Base-by-base conservation (phyloP, 2,113 vertebrate species). In the Neotoma lepida region DNA sequence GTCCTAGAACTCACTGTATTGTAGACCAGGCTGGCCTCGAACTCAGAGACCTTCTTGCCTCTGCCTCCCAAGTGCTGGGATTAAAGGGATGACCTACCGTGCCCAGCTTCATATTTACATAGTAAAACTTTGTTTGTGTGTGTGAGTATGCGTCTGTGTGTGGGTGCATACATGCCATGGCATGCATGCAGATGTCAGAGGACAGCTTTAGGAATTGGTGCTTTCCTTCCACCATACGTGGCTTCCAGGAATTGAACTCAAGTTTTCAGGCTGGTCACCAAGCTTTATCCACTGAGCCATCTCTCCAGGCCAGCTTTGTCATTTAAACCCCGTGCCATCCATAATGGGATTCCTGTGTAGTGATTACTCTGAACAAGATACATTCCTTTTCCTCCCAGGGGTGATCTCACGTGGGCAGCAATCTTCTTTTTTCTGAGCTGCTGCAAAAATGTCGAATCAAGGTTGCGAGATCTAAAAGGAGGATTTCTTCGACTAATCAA, bases 381-480 rank as follows among this genome's bases (percentile, higher is more conserved):
- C 76, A 26, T 46, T n/a, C 22, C 63, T 51, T 39, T 87, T 87
- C 56, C 85, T 88, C 61, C 74, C 22, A 51, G 84, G 22, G 87
- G n/a, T 56, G 88, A 24, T 78, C 81, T 88, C 51, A 13, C 2
- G 0, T 2, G 24, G 49, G 58, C 20, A 35, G 66, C 64, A 9
- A 9, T 49, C 49, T 91, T 39, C 64, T 91, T 78, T 96, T 85
- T 70, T 89, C 56, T 46, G 56, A 73, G 61, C 84, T 68, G 70
- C 46, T 89, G 81, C 28, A 61, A 88, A 84, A 92, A 92, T 44
- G 77, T 77, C 10, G 0, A 77, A 44, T 93, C 68, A 58, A 95
- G 73, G 46, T 86, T 74, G 76, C 6, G 44, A 64, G 33, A 77
- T 73, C 77, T 74, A 33, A 93, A 95, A 49, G n/a, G 71, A 88